phyloP scores from a whole-genome alignment of 1,140 invertebrate genomes.

The Latrodectus geometricus region DNA sequence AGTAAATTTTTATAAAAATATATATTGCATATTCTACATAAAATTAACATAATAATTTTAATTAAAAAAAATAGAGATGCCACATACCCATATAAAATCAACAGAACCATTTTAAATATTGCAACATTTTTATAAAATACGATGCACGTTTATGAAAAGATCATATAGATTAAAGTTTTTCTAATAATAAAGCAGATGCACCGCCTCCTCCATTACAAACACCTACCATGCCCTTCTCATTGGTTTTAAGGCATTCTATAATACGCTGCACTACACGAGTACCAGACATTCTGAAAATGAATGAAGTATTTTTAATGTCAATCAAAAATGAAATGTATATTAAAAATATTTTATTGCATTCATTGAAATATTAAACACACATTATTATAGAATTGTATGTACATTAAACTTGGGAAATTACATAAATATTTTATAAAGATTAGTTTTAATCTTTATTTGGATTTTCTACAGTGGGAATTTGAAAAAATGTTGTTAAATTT shows the following conservation, averaged over 20 bases:
- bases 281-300: constrained; percentile 84
- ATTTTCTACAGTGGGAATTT: no score
- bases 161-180: constrained; percentile 83
- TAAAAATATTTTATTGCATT: no score
- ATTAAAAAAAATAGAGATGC: not conserved
- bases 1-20: no score
- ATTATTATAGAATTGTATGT: no score
- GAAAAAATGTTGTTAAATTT: no score
- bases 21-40: no score
- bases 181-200: constrained; percentile 89
- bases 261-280: constrained; percentile 92
- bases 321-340: no score
- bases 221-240: constrained; percentile 92
- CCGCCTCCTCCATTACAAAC: constrained; percentile 99
- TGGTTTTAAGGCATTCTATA: constrained; percentile 87
- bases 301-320: no score
- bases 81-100: not conserved
- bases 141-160: constrained; percentile 8
- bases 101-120: not conserved
- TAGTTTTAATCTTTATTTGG: no score
- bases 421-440: no score
- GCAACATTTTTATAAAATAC: not conserved
- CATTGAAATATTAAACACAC: no score
- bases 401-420: no score
- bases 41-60: not conserved